These are phyloP conservation scores for Epistrophe eligans DNA, from an alignment of 2,888 invertebrate genomes.

Conservation along the genomic window DNA sequence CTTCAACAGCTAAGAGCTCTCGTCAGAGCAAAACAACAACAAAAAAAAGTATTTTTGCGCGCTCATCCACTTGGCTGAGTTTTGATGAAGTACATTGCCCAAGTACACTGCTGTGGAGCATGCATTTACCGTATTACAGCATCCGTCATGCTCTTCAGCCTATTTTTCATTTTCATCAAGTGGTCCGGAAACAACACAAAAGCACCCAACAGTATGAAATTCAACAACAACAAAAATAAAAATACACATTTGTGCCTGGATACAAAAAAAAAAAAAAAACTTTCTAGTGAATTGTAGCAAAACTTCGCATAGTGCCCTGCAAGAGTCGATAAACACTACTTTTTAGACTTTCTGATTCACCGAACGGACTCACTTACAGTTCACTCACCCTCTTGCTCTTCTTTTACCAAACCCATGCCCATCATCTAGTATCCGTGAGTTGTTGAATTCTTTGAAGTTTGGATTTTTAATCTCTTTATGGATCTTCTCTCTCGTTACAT, in stretches of 20 bases:
- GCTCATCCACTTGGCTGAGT: slow-evolving; percentile 64
- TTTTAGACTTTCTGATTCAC: slow-evolving; percentile 59
- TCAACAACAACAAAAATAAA: slow-evolving; percentile 21
- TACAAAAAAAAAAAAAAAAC: slow-evolving; percentile 31
- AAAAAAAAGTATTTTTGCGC: slow-evolving; percentile 47
- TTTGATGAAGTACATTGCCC: slow-evolving; percentile 63
- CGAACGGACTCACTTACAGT: slow-evolving; percentile 36
- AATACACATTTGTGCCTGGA: slow-evolving; percentile 13
- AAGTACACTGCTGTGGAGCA: slow-evolving; percentile 64
- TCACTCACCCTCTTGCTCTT: slow-evolving; percentile 16
- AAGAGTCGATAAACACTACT: slow-evolving; percentile 62
- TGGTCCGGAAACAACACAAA: slow-evolving; percentile 69
- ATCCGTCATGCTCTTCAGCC: slow-evolving; percentile 72
- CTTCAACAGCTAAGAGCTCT: slow-evolving; percentile 9
- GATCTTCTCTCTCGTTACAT: slow-evolving; percentile 43
- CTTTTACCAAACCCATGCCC: not conserved
- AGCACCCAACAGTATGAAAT: slow-evolving; percentile 41
- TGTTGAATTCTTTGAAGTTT: slow-evolving; percentile 67
- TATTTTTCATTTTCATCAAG: slow-evolving; percentile 76
- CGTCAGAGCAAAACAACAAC: not conserved
- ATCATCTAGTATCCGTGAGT: slow-evolving; percentile 14
- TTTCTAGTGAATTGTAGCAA: slow-evolving; percentile 65
- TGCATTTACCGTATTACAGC: slow-evolving; percentile 73
- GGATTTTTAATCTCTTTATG: slow-evolving; percentile 74
- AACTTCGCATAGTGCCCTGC: slow-evolving; percentile 48